These are phyloP conservation scores for Eristalis intricaria DNA, from an alignment of 2,888 invertebrate species.

Conservation along the genomic window DNA sequence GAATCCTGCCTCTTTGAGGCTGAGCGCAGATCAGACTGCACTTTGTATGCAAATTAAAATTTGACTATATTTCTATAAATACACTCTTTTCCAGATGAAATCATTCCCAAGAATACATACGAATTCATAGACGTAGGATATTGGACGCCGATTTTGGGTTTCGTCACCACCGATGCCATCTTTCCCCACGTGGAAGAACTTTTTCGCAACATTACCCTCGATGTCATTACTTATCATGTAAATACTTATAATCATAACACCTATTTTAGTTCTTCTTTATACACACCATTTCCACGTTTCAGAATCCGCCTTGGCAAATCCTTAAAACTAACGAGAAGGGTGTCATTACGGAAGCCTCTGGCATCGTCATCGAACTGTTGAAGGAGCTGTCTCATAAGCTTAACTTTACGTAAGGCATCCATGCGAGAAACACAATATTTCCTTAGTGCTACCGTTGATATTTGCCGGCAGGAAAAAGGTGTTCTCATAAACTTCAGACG, in stretches of 20 bases:
- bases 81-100: constrained; percentile 54
- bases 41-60: too few relatives aligned
- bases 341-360: constrained; percentile 83
- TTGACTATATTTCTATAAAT: too few relatives aligned
- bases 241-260: too few relatives aligned
- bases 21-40: too few relatives aligned
- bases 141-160: constrained; percentile 89
- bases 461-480: too few relatives aligned
- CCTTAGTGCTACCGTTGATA: too few relatives aligned
- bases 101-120: constrained; percentile 75
- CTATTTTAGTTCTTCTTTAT: neutral
- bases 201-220: constrained; percentile 88
- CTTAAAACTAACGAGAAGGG: constrained; percentile 83
- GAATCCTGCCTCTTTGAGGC: too few relatives aligned
- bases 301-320: constrained; percentile 96
- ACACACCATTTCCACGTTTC: constrained; percentile 24
- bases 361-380: constrained; percentile 90
- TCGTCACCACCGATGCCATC: constrained; percentile 85
- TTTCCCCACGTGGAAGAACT: constrained; percentile 91
- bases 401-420: constrained; percentile 88
- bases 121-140: constrained; percentile 84
- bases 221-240: constrained; percentile 90
- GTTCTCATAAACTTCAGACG: too few relatives aligned
- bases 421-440: neutral
- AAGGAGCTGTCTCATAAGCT: constrained; percentile 88